Evolutionary conservation across 1,140 invertebrate genomes (phyloP), one percentile per base, ranked within the genome.

Genomic region (Caenorhabditis latens): DNA sequence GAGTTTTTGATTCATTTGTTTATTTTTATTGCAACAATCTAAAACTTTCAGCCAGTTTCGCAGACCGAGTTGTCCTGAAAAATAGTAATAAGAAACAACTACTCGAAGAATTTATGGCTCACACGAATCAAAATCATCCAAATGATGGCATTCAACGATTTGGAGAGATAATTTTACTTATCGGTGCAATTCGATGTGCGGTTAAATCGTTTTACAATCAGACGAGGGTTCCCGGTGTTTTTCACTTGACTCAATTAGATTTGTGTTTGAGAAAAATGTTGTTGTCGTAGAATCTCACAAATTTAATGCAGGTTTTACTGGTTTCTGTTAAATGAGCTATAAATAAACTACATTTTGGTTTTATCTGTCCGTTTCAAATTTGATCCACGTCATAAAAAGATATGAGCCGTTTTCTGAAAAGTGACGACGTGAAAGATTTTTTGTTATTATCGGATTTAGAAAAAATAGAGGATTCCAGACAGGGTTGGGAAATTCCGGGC

Each of bases 1-100:
- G 24, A 82, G 84, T 53, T 85, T 71, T n/a, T n/a, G n/a, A n/a
- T n/a, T 71, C 65, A 65, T 40, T 32, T 32, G 1, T n/a, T 61
- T 2, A n/a, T 61, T 61, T 61, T 61, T 19, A 13, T 32, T 1
- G 61, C 8, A 65, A 65, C 24, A 65, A 42, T 65, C 14, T 11
- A 42, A 42, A 67, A 42, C 1, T 42, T 67, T 67, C 63, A 32
- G 63, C 4, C 24, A 40, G 11, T 67, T 67, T 13, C 16, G 13
- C 50, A 53, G 3, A 53, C 11, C 9, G 50, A 14, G 50, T 53
- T 11, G 50, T 8, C 3, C 32, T 42, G 63, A 32, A 67, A 67
- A 67, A 67, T 67, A 6, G 5, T 40, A 32, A 11, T 53, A 8
- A 11, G 9, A 53, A 42, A 61, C 9, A 61, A 21, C 9, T 84